Evolutionary conservation across 2,113 vertebrate species (phyloP).

Genomic region (Takifugu flavidus): DNA sequence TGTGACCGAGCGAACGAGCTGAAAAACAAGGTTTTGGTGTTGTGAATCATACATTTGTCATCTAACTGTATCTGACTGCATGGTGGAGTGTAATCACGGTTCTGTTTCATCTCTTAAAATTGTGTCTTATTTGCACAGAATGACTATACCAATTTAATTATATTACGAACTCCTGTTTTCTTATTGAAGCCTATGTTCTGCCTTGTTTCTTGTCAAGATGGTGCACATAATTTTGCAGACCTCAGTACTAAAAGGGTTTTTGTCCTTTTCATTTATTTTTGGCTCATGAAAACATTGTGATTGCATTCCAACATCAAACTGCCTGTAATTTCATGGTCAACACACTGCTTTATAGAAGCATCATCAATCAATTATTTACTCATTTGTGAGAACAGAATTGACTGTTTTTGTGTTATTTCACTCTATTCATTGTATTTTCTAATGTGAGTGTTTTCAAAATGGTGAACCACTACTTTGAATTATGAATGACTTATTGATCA

Average conservation of each 20-base stretch:
- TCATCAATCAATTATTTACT: constrained; percentile 10
- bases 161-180: too few species aligned
- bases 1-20: constrained; percentile 7
- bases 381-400: constrained; percentile 14
- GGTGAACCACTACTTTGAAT: constrained; percentile 1
- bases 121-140: too few species aligned
- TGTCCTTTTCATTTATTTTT: too few species aligned
- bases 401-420: constrained; percentile 1
- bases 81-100: neutral
- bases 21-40: constrained; percentile 3
- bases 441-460: constrained; percentile 14
- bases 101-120: too few species aligned
- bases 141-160: too few species aligned
- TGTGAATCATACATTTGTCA: constrained; percentile 22
- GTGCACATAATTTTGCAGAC: too few species aligned
- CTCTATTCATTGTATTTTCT: constrained; percentile 16
- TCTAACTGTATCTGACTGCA: neutral
- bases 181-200: too few species aligned
- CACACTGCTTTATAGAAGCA: constrained; percentile 10
- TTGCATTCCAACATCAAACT: constrained; percentile 23
- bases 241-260: too few species aligned
- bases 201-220: too few species aligned
- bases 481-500: constrained; percentile 21
- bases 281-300: constrained; percentile 12
- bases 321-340: constrained; percentile 14